Percentiles rank a stretch among this genome's conserved stretches.
These are phyloP conservation scores for Acipenser ruthenus DNA, from an alignment of 2,797 vertebrate species.

Conservation along the genomic window DNA sequence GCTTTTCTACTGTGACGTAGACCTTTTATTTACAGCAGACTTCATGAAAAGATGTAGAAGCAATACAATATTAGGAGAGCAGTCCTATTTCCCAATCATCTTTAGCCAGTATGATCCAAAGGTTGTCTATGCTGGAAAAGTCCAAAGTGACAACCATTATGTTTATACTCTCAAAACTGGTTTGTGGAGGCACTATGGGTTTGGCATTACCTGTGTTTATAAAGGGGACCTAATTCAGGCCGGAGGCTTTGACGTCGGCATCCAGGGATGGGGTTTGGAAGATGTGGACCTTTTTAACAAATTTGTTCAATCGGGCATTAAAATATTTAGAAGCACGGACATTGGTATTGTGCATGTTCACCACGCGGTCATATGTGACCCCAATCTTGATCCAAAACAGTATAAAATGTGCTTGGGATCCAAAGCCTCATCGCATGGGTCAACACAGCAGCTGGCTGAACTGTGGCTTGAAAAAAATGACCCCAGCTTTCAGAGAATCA, in stretches of 20 bases:
- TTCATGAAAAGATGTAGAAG: constrained; percentile 86
- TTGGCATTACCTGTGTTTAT: constrained; percentile 89
- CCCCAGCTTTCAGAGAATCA: constrained; percentile 65
- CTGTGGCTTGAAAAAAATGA: constrained; percentile 94
- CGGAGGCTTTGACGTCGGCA: constrained; percentile 90
- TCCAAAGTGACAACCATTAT: constrained; percentile 86
- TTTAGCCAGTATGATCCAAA: constrained; percentile 98
- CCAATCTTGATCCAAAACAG: constrained; percentile 87
- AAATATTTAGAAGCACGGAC: constrained; percentile 87
- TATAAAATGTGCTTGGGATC: constrained; percentile 98
- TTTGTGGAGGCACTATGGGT: constrained; percentile 95
- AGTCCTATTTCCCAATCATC: constrained; percentile 91
- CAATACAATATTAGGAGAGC: constrained; percentile 74
- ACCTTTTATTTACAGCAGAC: constrained; percentile 84
- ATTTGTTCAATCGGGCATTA: constrained; percentile 83
- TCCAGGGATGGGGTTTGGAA: constrained; percentile 95
- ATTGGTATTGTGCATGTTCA: constrained; percentile 89
- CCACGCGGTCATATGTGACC: constrained; percentile 88
- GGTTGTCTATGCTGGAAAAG: constrained; percentile 86
- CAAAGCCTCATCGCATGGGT: constrained; percentile 88
- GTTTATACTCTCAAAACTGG: constrained; percentile 92
- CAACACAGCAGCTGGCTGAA: constrained; percentile 89
- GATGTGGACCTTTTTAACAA: constrained; percentile 97
- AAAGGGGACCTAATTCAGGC: constrained; percentile 78
- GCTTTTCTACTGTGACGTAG: constrained; percentile 96